Percentiles rank a stretch among this genome's conserved stretches.
Evolutionary conservation across 2,888 invertebrate species (phyloP).

Genomic region (Morpho helenor): DNA sequence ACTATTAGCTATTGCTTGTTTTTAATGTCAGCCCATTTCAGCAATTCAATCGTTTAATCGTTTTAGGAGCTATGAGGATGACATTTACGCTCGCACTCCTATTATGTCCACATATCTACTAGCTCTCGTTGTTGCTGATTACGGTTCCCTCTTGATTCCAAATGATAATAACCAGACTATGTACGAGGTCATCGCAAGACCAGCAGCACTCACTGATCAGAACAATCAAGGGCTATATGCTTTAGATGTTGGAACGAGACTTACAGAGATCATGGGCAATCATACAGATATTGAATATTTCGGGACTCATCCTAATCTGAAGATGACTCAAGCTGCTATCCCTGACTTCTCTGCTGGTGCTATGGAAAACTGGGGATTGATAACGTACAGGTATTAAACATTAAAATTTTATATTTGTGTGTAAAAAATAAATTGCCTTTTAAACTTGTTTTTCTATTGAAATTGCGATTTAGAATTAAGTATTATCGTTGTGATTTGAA

Average conservation of each 20-base stretch:
- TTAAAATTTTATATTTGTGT: not conserved
- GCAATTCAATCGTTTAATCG: not conserved
- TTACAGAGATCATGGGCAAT: slow-evolving; percentile 70
- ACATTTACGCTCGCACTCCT: slow-evolving; percentile 60
- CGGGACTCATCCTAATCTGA: slow-evolving; percentile 61
- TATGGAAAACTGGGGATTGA: slow-evolving; percentile 92
- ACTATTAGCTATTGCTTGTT: too few relatives aligned
- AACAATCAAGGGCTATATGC: slow-evolving; percentile 59
- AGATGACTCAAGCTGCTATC: slow-evolving; percentile 86
- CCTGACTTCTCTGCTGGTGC: slow-evolving; percentile 89
- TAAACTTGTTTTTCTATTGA: slow-evolving; percentile 54
- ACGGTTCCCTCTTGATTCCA: slow-evolving; percentile 39
- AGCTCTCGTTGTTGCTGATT: slow-evolving; percentile 84
- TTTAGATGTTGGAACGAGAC: slow-evolving; percentile 54
- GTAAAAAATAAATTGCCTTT: too few relatives aligned
- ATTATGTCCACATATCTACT: slow-evolving; percentile 83
- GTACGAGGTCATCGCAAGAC: slow-evolving; percentile 70
- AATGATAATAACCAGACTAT: slow-evolving; percentile 24
- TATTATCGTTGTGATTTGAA: too few relatives aligned
- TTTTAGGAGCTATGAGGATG: slow-evolving; percentile 48
- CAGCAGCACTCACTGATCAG: slow-evolving; percentile 44
- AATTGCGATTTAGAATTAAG: slow-evolving; percentile 87
- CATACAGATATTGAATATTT: slow-evolving; percentile 76
- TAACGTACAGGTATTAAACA: slow-evolving; percentile 82
- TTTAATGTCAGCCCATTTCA: too few relatives aligned